Evolutionary conservation across 2,797 vertebrate species (phyloP), one percentile per base, ranked within the genome.

Genomic region (Oryzias dopingdopingensis): DNA sequence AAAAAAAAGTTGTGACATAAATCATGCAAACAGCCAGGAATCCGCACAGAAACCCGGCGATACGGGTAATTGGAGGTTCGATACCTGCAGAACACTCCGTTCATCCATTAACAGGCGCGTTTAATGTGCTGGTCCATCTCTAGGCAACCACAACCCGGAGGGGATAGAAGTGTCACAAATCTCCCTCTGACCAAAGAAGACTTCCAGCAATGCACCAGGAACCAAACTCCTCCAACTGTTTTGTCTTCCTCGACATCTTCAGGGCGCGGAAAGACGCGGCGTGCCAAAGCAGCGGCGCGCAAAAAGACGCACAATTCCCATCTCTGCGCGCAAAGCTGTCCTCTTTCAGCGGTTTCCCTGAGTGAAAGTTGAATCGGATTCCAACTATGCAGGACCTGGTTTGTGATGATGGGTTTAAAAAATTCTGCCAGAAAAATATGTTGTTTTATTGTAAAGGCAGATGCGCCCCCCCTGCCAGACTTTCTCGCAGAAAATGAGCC

Each of bases 381-480:
- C 18, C 29, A 70, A 59, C 17, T 60, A 65, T 13, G 46, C 17
- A 4, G 17, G 58, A 20, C 47, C 43, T n/a, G 14, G 12, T 20
- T 47, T 2, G 42, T 67, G 49, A 55, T 1, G 8, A 58, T 24
- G 56, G 54, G 49, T 58, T 17, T 12, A 18, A 55, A 46, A 46
- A 18, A 72, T 49, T 60, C 68, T 59, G 59, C 69, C 72, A 82
- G 70, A 52, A 62, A 70, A 58, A 80, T 56, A 56, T 55, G 72
- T 51, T 32, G 10, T 32, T 32, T 8, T 32, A 12, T 32, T 12
- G 32, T 37, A 37, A 37, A 37, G 10, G 8, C 56, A 72, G 65
- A 65, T 72, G 73, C 66, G 45, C 74, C 76, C 74, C 74, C 83
- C 77, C 60, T 76, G 69, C 15, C 62, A 66, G 67, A 79, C 67